phyloP scores from a whole-genome alignment of 2,888 invertebrate species.

The Thereva unica region DNA sequence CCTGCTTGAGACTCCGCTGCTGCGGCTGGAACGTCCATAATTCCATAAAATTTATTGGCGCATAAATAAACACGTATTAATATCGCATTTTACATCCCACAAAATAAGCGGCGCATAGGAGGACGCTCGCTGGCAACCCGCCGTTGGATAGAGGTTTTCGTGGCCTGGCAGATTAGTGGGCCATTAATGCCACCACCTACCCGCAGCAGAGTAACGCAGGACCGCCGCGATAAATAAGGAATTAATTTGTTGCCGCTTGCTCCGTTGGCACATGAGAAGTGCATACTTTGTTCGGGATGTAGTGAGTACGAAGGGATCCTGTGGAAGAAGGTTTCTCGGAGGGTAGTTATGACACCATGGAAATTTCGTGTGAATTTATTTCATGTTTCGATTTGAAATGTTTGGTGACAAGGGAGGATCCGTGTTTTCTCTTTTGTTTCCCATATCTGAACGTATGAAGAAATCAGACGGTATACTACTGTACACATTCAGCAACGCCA shows the following conservation, averaged over 20 bases:
- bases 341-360: not conserved
- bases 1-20: not conserved
- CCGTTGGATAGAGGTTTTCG: not conserved
- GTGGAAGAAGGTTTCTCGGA: no score
- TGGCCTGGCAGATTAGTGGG: slow-evolving; percentile 16
- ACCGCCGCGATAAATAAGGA: slow-evolving; percentile 26
- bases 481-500: no score
- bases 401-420: no score
- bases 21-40: slow-evolving; percentile 11
- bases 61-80: slow-evolving; percentile 37
- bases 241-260: slow-evolving; percentile 29
- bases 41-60: slow-evolving; percentile 35
- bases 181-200: slow-evolving; percentile 32
- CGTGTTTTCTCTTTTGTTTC: no score
- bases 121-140: not conserved
- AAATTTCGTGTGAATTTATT: no score
- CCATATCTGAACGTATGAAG: no score
- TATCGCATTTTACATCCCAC: slow-evolving; percentile 15
- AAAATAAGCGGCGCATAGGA: slow-evolving; percentile 9
- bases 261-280: not conserved
- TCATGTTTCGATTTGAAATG: no score
- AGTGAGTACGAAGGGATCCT: no score
- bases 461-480: no score
- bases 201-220: slow-evolving; percentile 22
- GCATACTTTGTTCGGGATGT: not conserved